Evolutionary conservation across 53 echinoderm and acorn worm species (phyloP), one percentile per base, ranked within the genome.

Genomic region (Glandiceps talaboti): DNA sequence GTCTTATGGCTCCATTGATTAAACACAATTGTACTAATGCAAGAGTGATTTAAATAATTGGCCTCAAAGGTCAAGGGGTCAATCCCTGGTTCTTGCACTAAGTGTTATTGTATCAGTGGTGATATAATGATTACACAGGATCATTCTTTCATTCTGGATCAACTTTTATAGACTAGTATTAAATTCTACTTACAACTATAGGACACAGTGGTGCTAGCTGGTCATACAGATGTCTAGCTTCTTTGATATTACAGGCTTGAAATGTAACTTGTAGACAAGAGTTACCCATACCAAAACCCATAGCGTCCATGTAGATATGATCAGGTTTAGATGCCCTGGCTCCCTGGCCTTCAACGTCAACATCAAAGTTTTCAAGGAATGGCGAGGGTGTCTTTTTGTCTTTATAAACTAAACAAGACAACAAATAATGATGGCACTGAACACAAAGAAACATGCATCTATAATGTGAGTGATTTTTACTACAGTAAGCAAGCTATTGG

Each of bases 241-340:
- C 97, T 1, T 77, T 86, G 74, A 97, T 88, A 79, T 84, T 87
- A 73, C 93, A 97, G 0, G 93, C 97, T 73, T 97, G 97, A 86
- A 97, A 97, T 30, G 97, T 97, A 73, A 93, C 87, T 80, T 97
- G 97, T 0, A 97, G 81, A 32, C 91, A 97, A 64, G 85, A 87
- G 76, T 88, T 91, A 1, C 93, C 93, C 91, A 97, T 93, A 0
- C 97, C 97, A 14, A 97, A 97, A 0, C 93, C 97, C 97, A 93
- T 97, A 31, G 85, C 85, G 83, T 97, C 97, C 93, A 97, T 91
- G 87, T 93, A 93, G 74, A 97, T 91, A 75, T 97, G 97, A 82
- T 97, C 89, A 31, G 91, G 89, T 32, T 86, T 87, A 26, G 97
- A 88, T 26, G 97, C 84, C 14, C 87, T 77, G 26, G 97, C 86